phyloP scores from a whole-genome alignment of 2,113 vertebrate species.

The Oplegnathus fasciatus region DNA sequence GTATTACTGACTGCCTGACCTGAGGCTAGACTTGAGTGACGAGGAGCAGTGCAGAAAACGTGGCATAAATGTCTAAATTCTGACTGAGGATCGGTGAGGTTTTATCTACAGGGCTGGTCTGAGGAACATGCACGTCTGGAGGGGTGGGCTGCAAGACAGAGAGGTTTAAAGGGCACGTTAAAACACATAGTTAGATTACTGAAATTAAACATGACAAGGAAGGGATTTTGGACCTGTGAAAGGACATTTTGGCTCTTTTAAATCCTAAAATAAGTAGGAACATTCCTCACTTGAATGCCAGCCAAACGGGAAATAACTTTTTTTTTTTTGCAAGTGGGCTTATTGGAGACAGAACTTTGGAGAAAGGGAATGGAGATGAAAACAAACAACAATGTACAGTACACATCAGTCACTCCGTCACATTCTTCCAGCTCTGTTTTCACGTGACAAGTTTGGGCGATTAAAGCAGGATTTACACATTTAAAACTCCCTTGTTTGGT shows the following conservation, averaged over 20 bases:
- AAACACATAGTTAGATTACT: slow-evolving; percentile 7
- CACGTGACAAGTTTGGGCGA: slow-evolving; percentile 6
- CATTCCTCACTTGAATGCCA: slow-evolving; percentile 33
- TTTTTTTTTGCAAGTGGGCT: slow-evolving; percentile 81
- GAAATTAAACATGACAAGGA: slow-evolving; percentile 31
- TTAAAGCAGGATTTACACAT: slow-evolving; percentile 39
- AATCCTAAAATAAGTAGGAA: slow-evolving; percentile 34
- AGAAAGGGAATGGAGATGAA: slow-evolving; percentile 40
- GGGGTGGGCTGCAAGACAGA: slow-evolving; percentile 73
- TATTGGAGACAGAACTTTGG: slow-evolving; percentile 44
- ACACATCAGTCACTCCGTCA: slow-evolving; percentile 43
- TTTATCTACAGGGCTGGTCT: slow-evolving; percentile 28
- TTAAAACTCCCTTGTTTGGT: slow-evolving; percentile 18
- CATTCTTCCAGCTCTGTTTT: slow-evolving; percentile 47
- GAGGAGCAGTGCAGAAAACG: slow-evolving; percentile 31
- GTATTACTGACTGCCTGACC: slow-evolving; percentile 31
- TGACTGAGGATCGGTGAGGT: slow-evolving; percentile 25
- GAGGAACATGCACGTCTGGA: slow-evolving; percentile 66
- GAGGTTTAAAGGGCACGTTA: slow-evolving; percentile 44
- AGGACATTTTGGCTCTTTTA: slow-evolving; percentile 40
- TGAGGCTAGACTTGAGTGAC: slow-evolving; percentile 13
- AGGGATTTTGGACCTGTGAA: slow-evolving; percentile 34
- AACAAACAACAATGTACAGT: slow-evolving; percentile 38
- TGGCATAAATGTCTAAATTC: not conserved
- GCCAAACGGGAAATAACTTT: slow-evolving; percentile 39